A percentile compares a stretch with the other conserved stretches of the same genome.
Conservation (phyloP, 2,888 invertebrate species). For the Campoplex capitator region DNA sequence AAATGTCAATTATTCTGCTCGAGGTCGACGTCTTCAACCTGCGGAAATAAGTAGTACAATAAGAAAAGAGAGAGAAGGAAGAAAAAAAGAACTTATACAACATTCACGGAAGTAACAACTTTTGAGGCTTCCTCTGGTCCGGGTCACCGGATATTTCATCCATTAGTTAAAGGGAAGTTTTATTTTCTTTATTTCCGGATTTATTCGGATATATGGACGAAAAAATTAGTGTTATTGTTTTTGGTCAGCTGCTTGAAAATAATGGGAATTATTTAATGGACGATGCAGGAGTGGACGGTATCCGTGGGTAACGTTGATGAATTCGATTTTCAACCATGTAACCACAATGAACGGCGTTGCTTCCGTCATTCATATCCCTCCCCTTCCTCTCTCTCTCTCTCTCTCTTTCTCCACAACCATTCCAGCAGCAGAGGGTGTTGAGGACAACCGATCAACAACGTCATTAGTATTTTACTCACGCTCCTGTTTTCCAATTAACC, state of each 20-base stretch:
- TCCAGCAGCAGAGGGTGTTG: slow-evolving; percentile 12
- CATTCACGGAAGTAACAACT: background rate
- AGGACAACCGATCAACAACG: slow-evolving; percentile 51
- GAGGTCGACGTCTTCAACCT: background rate
- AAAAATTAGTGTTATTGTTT: slow-evolving; percentile 9
- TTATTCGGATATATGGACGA: background rate
- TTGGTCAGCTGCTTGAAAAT: slow-evolving; percentile 15
- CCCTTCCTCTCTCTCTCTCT: slow-evolving; percentile 13
- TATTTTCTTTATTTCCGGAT: background rate
- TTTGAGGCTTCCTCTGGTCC: background rate
- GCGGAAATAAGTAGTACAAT: background rate
- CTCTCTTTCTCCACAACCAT: slow-evolving; percentile 19
- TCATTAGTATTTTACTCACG: slow-evolving; percentile 56
- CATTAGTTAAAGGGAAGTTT: background rate
- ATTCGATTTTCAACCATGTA: slow-evolving; percentile 42
- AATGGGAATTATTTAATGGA: slow-evolving; percentile 27
- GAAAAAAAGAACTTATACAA: background rate
- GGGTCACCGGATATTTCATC: background rate
- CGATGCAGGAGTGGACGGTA: slow-evolving; percentile 17
- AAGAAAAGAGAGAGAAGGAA: background rate
- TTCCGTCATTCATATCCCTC: slow-evolving; percentile 24
- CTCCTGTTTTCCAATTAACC: slow-evolving; percentile 50
- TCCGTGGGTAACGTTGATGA: slow-evolving; percentile 21
- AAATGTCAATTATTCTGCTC: background rate
- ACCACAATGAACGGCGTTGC: slow-evolving; percentile 42